A percentile compares a stretch with the other conserved stretches of the same genome.
phyloP scores from a whole-genome alignment of 2,113 vertebrate species.

The Anguilla rostrata region DNA sequence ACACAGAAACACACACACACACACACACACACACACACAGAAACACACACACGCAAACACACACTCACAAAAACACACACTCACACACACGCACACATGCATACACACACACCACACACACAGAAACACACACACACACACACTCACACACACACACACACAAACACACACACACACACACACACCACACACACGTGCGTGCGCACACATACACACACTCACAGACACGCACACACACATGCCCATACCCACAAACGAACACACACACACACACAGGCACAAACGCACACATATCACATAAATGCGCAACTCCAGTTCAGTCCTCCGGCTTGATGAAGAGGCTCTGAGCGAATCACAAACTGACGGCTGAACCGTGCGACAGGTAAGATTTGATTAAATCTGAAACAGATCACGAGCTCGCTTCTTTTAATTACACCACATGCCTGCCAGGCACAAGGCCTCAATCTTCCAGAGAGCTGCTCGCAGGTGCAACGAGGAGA shows the following conservation, averaged over 20 bases:
- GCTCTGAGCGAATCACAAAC: conserved; percentile 34
- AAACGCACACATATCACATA: neutral
- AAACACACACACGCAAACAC: neutral
- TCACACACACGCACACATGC: neutral
- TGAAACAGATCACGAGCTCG: conserved; percentile 48
- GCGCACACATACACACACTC: neutral
- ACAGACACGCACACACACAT: neutral
- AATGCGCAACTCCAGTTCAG: neutral
- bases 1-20: neutral
- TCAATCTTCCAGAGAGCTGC: conserved; percentile 28
- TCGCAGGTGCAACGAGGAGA: conserved; percentile 9
- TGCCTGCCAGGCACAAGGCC: conserved; percentile 21
- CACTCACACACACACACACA: neutral
- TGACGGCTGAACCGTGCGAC: conserved; percentile 31
- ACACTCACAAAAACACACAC: no score
- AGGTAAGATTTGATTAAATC: conserved; percentile 50
- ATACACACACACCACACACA: no score
- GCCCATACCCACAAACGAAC: neutral
- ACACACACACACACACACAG: neutral
- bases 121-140: neutral
- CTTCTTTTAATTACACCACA: conserved; percentile 54
- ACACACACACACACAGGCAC: neutral
- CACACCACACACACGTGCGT: neutral
- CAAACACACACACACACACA: no score
- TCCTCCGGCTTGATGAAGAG: conserved; percentile 5